phyloP scores from a whole-genome alignment of 2,113 vertebrate genomes.

The Acrocephalus arundinaceus region DNA sequence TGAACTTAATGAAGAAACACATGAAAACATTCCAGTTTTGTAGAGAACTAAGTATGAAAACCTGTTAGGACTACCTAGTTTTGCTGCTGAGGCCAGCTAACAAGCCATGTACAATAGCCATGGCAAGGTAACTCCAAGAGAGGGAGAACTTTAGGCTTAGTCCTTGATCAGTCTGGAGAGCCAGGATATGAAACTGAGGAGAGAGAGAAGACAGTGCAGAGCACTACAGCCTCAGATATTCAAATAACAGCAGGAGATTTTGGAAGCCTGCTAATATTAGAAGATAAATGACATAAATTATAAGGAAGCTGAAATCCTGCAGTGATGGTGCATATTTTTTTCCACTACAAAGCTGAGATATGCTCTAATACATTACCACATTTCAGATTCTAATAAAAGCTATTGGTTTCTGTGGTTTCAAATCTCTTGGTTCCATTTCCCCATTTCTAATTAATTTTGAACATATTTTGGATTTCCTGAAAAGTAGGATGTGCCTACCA shows the following conservation, averaged over 20 bases:
- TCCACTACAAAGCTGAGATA: background rate
- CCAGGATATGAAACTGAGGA: slow-evolving; percentile 3
- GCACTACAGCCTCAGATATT: background rate
- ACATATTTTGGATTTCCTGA: background rate
- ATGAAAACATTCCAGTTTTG: background rate
- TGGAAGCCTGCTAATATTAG: slow-evolving; percentile 21
- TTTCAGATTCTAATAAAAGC: slow-evolving; percentile 19
- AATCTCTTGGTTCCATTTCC: slow-evolving; percentile 20
- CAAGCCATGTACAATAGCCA: background rate
- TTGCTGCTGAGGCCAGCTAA: background rate
- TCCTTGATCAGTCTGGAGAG: slow-evolving; percentile 5
- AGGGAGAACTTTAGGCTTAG: background rate
- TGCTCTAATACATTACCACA: background rate
- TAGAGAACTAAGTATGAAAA: background rate
- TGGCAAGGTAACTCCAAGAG: background rate
- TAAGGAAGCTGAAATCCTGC: background rate
- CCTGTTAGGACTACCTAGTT: background rate
- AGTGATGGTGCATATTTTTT: background rate
- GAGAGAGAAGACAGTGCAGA: background rate
- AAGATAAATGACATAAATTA: slow-evolving; percentile 35
- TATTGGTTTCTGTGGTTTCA: slow-evolving; percentile 27
- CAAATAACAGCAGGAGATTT: background rate
- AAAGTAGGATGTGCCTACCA: background rate
- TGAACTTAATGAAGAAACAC: background rate
- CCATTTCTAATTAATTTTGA: background rate